Base-by-base conservation (phyloP, 37 sponge, comb jelly and placozoan species). In the Chondrilla cf. caribensis region DNA sequence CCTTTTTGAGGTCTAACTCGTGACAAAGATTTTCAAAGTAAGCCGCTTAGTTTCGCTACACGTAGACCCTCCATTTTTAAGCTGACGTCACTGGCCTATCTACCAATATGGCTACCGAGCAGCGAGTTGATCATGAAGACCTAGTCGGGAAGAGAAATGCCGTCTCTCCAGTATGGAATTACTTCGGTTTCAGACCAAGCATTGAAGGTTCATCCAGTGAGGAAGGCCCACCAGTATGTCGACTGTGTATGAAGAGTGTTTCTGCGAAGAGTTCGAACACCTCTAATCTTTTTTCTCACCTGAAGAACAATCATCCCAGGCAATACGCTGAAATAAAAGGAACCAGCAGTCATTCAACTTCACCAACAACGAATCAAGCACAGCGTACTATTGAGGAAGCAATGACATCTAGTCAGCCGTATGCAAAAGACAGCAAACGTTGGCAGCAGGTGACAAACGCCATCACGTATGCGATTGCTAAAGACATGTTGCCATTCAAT, bases 221-320 rank as follows among this genome's bases (percentile, higher is more conserved):
- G 6, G 64, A 60, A 21, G 64, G 64, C 28, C 6, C 6, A 22
- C 64, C 64, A 28, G 29, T 60, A 19, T 60, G 64, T 60, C 64
- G 24, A 22, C 64, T 28, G 24, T 60, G 64, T 22, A 60, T 28
- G 64, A 22, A 26, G 28, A 60, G 19, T 60, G 64, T 60, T 60
- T 22, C n/a, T 0, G 79, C 80, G 22, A 79, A 79, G 70, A 43
- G 47, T 22, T 22, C 64, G 6, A 60, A 60, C 64, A 60, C 64
- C 5, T 60, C 29, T 28, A 60, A 60, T 60, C 29, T 60, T 5
- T 60, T 26, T 60, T 60, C 64, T 60, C 64, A 60, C 15, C 15
- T 60, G 64, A 22, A 26, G 29, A 28, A 22, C 6, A 26, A 22
- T 28, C 64, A 60, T 26, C 64, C 64, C 64, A 60, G 24, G 6